These are phyloP conservation scores for Poliocrania exsul DNA, from an alignment of 2,797 vertebrate genomes.

Conservation along the genomic window DNA sequence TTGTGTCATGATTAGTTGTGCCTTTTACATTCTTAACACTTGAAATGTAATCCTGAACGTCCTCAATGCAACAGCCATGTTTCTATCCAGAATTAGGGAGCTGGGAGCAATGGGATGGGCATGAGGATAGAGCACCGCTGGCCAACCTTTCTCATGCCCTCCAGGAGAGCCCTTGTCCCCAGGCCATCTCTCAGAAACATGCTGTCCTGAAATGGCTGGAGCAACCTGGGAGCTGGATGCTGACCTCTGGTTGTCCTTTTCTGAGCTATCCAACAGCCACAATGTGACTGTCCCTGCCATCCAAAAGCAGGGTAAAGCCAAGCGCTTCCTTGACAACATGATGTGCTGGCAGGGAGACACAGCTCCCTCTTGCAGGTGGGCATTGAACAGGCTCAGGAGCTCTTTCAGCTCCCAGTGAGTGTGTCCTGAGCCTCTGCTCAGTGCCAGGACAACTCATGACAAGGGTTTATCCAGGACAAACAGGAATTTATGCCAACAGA, in stretches of 20 bases:
- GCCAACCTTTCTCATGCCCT: not conserved
- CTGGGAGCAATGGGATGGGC: not conserved
- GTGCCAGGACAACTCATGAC: not conserved
- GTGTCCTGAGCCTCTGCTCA: not conserved
- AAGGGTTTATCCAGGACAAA: not conserved
- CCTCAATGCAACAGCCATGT: not conserved
- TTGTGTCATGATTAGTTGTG: not conserved
- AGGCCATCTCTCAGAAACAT: not conserved
- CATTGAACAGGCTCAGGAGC: not conserved
- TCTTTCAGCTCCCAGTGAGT: not conserved
- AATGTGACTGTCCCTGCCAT: not conserved
- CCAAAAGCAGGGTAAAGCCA: not conserved
- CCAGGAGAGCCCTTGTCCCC: not conserved
- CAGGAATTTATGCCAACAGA: not conserved
- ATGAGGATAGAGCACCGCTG: not conserved
- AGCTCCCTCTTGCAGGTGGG: not conserved
- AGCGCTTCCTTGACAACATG: accelerated
- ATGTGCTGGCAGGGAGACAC: not conserved
- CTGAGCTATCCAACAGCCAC: not conserved
- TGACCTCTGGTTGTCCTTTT: not conserved
- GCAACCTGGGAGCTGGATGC: not conserved
- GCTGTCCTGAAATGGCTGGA: not conserved
- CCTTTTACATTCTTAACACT: not conserved
- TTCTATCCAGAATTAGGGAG: not conserved
- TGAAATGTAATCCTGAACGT: not conserved